Percentiles rank a stretch among this genome's conserved stretches.
Conservation (phyloP, 1,140 invertebrate species). For the Arion vulgaris region DNA sequence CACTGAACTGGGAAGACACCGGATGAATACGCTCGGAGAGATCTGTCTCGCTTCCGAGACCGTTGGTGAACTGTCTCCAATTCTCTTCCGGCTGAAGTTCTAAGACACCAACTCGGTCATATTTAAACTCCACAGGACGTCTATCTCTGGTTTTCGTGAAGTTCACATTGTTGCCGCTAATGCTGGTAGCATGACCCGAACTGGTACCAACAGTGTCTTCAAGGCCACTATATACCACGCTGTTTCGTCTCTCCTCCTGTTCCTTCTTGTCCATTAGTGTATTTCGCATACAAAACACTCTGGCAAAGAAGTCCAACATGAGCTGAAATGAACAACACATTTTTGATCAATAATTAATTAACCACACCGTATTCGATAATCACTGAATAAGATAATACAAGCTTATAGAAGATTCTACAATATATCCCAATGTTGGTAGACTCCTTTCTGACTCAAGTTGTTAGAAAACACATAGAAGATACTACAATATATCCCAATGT, state of each 20-base stretch:
- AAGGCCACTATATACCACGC: neutral
- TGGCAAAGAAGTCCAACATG: constrained; percentile 67
- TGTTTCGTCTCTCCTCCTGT: constrained; percentile 13
- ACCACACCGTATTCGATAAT: too few relatives aligned
- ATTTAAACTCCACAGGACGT: constrained; percentile 50
- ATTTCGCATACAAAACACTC: constrained; percentile 67
- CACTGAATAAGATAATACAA: too few relatives aligned
- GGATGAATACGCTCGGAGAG: constrained; percentile 28
- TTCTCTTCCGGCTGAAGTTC: constrained; percentile 57
- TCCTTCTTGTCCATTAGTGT: constrained; percentile 53
- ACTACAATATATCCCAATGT: too few relatives aligned
- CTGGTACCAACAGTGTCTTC: neutral
- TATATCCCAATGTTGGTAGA: too few relatives aligned
- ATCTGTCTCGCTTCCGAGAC: constrained; percentile 27
- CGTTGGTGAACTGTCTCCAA: constrained; percentile 35
- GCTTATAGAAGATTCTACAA: too few relatives aligned
- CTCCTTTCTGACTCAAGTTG: too few relatives aligned
- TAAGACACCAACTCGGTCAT: constrained; percentile 51
- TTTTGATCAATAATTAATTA: neutral
- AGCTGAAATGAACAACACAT: constrained; percentile 54
- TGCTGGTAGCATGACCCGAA: neutral
- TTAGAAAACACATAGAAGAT: too few relatives aligned
- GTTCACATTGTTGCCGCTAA: neutral
- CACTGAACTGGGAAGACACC: constrained; percentile 30
- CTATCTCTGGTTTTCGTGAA: constrained; percentile 33